phyloP scores from a whole-genome alignment of 2,113 vertebrate species.

The Drymodes brunneopygia region DNA sequence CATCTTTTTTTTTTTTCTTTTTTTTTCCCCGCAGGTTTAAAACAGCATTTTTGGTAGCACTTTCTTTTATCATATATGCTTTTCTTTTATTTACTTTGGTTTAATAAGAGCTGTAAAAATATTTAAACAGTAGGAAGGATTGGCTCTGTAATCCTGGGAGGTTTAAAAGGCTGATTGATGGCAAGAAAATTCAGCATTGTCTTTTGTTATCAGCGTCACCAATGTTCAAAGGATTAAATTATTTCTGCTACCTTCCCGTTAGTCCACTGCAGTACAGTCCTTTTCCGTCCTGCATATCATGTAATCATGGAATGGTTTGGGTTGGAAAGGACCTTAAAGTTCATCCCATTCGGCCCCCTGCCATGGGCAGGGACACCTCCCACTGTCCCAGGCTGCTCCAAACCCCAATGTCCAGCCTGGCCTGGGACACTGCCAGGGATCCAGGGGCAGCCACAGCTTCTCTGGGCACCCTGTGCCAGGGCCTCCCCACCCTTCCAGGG shows the following conservation, averaged over 20 bases:
- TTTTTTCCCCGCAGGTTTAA: neutral
- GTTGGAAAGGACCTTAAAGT: neutral
- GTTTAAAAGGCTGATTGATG: neutral
- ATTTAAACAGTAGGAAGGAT: neutral
- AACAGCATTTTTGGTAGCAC: neutral
- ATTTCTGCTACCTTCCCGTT: neutral
- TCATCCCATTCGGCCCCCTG: fast-evolving
- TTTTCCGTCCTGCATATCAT: neutral
- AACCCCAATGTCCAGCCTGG: neutral
- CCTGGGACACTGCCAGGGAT: neutral
- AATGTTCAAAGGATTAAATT: neutral
- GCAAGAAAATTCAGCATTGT: neutral
- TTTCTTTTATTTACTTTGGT: neutral
- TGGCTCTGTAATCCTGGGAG: neutral
- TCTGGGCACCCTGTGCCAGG: neutral
- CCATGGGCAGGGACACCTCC: neutral
- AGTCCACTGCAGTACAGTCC: neutral
- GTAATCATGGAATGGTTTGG: neutral
- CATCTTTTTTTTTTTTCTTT: neutral
- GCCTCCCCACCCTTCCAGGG: neutral
- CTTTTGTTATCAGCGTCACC: neutral
- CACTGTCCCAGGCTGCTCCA: fast-evolving
- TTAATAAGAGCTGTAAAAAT: neutral
- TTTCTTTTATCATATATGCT: neutral
- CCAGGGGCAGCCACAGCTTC: neutral